phyloP scores from a whole-genome alignment of 2,888 invertebrate genomes.

The Chrysolina americana region DNA sequence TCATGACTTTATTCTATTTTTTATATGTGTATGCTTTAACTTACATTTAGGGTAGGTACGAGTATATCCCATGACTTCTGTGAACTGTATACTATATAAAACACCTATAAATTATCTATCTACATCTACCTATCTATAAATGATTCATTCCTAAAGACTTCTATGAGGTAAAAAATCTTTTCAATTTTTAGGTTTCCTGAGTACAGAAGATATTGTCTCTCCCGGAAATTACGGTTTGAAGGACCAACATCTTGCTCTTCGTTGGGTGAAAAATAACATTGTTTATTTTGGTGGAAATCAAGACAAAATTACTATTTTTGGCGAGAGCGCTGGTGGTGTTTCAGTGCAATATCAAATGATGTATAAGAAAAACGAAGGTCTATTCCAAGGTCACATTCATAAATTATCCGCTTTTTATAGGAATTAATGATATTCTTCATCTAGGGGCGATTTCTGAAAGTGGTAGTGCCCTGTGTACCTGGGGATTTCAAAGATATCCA shows the following conservation, averaged over 20 bases:
- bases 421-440: background rate
- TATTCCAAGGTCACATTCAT: constrained; percentile 54
- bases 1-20: too few relatives aligned
- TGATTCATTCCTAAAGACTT: background rate
- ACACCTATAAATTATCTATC: too few relatives aligned
- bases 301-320: constrained; percentile 53
- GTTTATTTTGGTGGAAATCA: constrained; percentile 56
- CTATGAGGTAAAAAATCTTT: background rate
- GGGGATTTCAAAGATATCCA: constrained; percentile 57
- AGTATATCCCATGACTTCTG: too few relatives aligned
- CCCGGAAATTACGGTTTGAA: constrained; percentile 59
- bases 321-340: constrained; percentile 57
- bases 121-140: too few relatives aligned
- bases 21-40: too few relatives aligned
- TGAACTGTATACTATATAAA: too few relatives aligned
- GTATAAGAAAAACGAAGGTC: constrained; percentile 50
- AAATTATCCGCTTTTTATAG: background rate
- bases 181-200: constrained; percentile 53
- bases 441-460: constrained; percentile 62
- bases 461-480: constrained; percentile 61
- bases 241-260: constrained; percentile 56
- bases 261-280: constrained; percentile 56
- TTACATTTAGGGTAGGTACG: too few relatives aligned
- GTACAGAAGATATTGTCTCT: constrained; percentile 54
- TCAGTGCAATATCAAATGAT: constrained; percentile 53